Conservation (phyloP, 1,140 invertebrate species). For the Scylla paramamosain region DNA sequence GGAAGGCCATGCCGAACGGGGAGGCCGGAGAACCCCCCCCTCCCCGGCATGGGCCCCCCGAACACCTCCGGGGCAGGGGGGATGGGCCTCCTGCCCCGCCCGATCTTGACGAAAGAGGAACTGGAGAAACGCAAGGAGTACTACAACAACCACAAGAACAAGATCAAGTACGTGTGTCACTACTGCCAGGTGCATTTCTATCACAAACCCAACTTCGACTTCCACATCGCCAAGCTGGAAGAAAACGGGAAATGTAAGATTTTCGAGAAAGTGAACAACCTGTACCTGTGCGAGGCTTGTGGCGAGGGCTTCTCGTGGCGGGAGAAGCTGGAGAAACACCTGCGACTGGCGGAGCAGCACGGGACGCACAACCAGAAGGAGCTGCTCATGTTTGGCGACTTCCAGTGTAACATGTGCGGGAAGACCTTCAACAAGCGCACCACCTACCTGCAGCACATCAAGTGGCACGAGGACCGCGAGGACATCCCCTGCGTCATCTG, state of each 20-base stretch:
- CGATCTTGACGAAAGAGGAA: constrained; percentile 75
- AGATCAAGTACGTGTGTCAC: constrained; percentile 77
- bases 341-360: constrained; percentile 76
- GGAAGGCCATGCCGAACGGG: background rate
- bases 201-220: constrained; percentile 77
- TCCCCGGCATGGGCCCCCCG: background rate
- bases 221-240: constrained; percentile 76
- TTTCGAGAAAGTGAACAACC: constrained; percentile 76
- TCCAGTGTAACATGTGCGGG: constrained; percentile 77
- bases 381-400: constrained; percentile 77
- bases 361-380: constrained; percentile 77
- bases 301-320: constrained; percentile 77
- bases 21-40: constrained; percentile 35
- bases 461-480: constrained; percentile 77
- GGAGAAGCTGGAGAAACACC: constrained; percentile 77
- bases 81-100: constrained; percentile 64
- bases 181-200: constrained; percentile 77
- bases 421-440: constrained; percentile 77
- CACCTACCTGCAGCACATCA: constrained; percentile 75
- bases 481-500: constrained; percentile 77
- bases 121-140: constrained; percentile 76
- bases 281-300: constrained; percentile 76
- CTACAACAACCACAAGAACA: constrained; percentile 77
- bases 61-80: constrained; percentile 60
- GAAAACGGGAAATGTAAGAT: constrained; percentile 74